Evolutionary conservation across 2,797 vertebrate genomes (phyloP).

Genomic region (Sparus aurata): DNA sequence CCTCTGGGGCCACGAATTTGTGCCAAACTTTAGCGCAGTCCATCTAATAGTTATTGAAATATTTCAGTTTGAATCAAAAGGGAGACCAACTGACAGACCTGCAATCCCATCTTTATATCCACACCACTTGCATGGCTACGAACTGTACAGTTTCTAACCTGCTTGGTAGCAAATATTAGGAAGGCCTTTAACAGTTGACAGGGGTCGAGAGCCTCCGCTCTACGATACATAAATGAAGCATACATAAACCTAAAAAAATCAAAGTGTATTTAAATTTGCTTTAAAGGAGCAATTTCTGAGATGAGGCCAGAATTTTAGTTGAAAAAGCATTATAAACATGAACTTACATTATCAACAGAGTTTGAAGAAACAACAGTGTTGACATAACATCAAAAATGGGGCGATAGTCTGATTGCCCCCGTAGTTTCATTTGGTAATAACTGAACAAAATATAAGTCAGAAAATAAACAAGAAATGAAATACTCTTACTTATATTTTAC

Average conservation of each 20-base stretch:
- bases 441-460: too few relatives aligned
- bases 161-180: not conserved
- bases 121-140: not conserved
- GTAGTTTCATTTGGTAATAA: too few relatives aligned
- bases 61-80: not conserved
- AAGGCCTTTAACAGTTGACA: not conserved
- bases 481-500: not conserved
- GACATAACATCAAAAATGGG: too few relatives aligned
- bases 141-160: not conserved
- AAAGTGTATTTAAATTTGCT: conserved; percentile 24
- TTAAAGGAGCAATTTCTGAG: not conserved
- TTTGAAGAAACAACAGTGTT: too few relatives aligned
- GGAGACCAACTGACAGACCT: not conserved
- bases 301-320: too few relatives aligned
- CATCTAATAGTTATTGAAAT: not conserved
- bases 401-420: too few relatives aligned
- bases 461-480: not conserved
- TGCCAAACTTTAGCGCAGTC: not conserved
- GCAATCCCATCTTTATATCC: not conserved
- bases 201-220: conserved; percentile 45
- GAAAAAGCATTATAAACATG: too few relatives aligned
- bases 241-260: conserved; percentile 33
- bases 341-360: too few relatives aligned
- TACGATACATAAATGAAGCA: conserved; percentile 9
- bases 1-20: not conserved